phyloP scores from a whole-genome alignment of 2,888 invertebrate genomes.

The Chymomyza procnemis region DNA sequence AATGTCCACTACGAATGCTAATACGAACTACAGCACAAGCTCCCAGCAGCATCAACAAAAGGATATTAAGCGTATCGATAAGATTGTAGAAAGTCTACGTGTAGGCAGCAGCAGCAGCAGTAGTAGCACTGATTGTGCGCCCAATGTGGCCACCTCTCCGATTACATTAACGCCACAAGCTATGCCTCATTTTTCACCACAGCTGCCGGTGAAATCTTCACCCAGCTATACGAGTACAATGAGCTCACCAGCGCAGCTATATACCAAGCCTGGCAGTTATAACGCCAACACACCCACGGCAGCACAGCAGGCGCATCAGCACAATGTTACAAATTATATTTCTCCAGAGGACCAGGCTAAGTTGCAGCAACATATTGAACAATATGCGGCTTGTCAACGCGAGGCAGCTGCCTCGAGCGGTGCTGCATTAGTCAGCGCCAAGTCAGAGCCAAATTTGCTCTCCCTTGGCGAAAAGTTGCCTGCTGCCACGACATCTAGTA shows the following conservation, averaged over 20 bases:
- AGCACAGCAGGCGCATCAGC: constrained; percentile 57
- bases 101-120: constrained; percentile 30
- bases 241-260: constrained; percentile 39
- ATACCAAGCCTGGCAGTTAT: constrained; percentile 50
- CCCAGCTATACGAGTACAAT: constrained; percentile 47
- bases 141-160: constrained; percentile 46
- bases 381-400: constrained; percentile 66
- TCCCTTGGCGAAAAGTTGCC: constrained; percentile 47
- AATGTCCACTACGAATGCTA: constrained; percentile 5
- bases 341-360: constrained; percentile 66
- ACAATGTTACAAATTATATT: constrained; percentile 55
- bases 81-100: constrained; percentile 77
- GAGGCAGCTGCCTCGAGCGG: constrained; percentile 54
- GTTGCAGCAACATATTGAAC: constrained; percentile 68
- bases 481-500: constrained; percentile 48
- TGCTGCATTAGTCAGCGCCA: constrained; percentile 56
- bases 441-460: constrained; percentile 57
- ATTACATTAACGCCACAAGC: constrained; percentile 50
- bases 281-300: constrained; percentile 50
- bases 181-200: constrained; percentile 63
- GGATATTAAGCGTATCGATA: constrained; percentile 78
- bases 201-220: constrained; percentile 58
- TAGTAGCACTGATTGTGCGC: constrained; percentile 21
- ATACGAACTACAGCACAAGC: not conserved
- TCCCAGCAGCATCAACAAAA: constrained; percentile 56